These are phyloP conservation scores for Chrosomus eos DNA, from an alignment of 2,797 vertebrate genomes.

Conservation along the genomic window DNA sequence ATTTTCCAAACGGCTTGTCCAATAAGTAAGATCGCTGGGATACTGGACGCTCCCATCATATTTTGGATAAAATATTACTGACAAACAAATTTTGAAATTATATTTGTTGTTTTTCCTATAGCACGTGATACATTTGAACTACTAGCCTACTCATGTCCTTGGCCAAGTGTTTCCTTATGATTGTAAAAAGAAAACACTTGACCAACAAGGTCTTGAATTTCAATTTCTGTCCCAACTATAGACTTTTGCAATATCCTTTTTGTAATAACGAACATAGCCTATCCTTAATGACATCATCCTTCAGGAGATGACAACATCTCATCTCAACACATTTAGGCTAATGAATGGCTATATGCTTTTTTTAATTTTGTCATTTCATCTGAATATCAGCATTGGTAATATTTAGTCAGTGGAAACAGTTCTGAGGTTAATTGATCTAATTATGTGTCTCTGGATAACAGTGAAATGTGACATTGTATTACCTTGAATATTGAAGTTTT, in stretches of 20 bases:
- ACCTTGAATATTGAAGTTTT: background rate
- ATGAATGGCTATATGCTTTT: background rate
- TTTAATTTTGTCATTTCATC: background rate
- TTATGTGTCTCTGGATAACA: background rate
- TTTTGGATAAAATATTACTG: background rate
- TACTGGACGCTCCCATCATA: background rate
- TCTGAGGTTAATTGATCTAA: background rate
- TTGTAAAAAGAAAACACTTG: no score
- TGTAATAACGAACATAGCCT: background rate
- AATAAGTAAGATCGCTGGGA: background rate
- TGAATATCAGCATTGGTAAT: background rate
- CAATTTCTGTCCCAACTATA: background rate
- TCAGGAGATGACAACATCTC: background rate
- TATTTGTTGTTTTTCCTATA: background rate
- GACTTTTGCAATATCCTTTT: constrained; percentile 6
- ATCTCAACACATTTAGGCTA: background rate
- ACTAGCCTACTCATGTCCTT: background rate
- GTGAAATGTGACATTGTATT: background rate
- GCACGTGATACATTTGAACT: background rate
- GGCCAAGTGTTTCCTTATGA: no score
- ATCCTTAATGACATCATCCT: constrained; percentile 1
- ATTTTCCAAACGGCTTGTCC: background rate
- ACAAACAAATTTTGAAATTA: background rate
- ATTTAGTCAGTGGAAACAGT: background rate
- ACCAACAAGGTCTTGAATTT: background rate